Conservation (phyloP, 2,113 vertebrate species). For the Protobothrops flavoviridis region DNA sequence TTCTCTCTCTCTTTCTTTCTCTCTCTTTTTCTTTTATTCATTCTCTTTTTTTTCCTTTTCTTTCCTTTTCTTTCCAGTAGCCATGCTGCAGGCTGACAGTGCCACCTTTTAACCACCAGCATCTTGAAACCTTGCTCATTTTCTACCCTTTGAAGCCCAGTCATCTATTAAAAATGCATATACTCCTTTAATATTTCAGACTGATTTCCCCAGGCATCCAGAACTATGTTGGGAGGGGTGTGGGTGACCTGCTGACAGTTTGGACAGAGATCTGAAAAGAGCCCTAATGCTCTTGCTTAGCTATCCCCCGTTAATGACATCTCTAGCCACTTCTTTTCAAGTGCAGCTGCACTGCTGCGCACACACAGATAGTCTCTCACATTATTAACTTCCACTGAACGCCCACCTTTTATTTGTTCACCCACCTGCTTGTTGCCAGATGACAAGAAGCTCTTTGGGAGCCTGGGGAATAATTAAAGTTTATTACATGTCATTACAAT, state of each 20-base stretch:
- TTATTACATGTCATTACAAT: slow-evolving; percentile 25
- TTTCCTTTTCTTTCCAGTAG: background rate
- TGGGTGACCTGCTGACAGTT: background rate
- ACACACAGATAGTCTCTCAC: background rate
- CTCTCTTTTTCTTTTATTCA: no score
- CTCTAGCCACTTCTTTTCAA: background rate
- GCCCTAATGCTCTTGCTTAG: background rate
- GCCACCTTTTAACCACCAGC: background rate
- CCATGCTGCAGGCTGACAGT: background rate
- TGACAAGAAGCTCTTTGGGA: background rate
- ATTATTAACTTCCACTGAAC: background rate
- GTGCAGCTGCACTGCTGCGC: background rate
- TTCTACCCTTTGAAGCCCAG: background rate
- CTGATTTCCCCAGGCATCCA: background rate
- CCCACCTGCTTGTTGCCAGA: slow-evolving; percentile 8
- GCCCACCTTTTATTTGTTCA: background rate
- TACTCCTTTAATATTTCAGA: background rate
- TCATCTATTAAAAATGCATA: background rate
- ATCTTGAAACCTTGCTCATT: background rate
- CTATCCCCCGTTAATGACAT: background rate
- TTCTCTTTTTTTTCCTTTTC: no score
- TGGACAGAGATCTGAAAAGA: background rate
- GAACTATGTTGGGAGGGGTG: background rate
- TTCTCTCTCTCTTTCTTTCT: no score
- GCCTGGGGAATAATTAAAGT: slow-evolving; percentile 18